Conservation (phyloP, 1,140 invertebrate species). For the Zaprionus kolodkinae region DNA sequence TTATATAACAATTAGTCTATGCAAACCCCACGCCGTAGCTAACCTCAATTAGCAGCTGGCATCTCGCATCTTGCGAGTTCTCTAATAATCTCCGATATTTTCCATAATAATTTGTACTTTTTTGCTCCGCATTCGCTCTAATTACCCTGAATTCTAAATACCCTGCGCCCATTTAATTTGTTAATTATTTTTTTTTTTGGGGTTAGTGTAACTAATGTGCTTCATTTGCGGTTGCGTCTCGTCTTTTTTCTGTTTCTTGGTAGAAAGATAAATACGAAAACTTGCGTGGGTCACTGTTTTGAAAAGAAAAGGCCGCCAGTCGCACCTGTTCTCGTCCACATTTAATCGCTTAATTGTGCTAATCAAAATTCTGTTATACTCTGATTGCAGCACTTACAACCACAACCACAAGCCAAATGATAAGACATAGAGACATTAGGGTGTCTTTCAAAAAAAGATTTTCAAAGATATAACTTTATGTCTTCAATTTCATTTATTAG, state of each 20-base stretch:
- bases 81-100: slow-evolving; percentile 50
- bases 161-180: slow-evolving; percentile 66
- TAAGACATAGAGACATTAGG: slow-evolving; percentile 7
- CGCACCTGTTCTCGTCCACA: slow-evolving; percentile 64
- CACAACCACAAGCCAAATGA: slow-evolving; percentile 3
- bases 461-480: background rate
- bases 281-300: slow-evolving; percentile 67
- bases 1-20: slow-evolving; percentile 73
- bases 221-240: slow-evolving; percentile 68
- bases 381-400: slow-evolving; percentile 70
- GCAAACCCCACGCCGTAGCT: slow-evolving; percentile 51
- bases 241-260: slow-evolving; percentile 22
- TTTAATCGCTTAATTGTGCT: slow-evolving; percentile 77
- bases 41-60: slow-evolving; percentile 68
- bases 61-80: slow-evolving; percentile 27
- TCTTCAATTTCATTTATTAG: background rate
- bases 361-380: slow-evolving; percentile 74
- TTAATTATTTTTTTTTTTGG: slow-evolving; percentile 75
- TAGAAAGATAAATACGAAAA: slow-evolving; percentile 27
- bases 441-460: background rate
- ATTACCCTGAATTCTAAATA: slow-evolving; percentile 22
- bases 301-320: slow-evolving; percentile 26
- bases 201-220: slow-evolving; percentile 76
- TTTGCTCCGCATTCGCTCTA: slow-evolving; percentile 65
- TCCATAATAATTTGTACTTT: slow-evolving; percentile 40